Evolutionary conservation across 2,888 invertebrate species (phyloP).

Genomic region (Hydriomena furcata): DNA sequence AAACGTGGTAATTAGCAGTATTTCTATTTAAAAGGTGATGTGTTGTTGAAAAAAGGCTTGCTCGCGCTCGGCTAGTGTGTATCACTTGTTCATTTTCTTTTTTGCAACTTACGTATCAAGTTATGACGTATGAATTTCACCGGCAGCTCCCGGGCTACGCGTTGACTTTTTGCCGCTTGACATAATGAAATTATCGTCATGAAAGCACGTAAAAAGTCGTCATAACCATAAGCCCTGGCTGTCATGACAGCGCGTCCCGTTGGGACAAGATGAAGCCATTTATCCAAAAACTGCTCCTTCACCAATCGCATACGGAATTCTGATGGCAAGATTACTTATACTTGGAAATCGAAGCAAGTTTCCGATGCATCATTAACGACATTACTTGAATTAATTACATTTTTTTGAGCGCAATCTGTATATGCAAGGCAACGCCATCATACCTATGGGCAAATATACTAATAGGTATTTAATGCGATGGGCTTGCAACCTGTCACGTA

Average conservation of each 20-base stretch:
- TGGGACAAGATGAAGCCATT: conserved; percentile 77
- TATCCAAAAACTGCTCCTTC: conserved; percentile 65
- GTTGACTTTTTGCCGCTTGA: conserved; percentile 21
- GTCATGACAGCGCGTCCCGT: conserved; percentile 55
- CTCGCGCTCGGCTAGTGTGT: background rate
- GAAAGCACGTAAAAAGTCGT: conserved; percentile 57
- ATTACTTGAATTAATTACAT: conserved; percentile 72
- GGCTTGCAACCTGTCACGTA: too few species aligned
- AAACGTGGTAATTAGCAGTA: too few species aligned
- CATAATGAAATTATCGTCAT: conserved; percentile 63
- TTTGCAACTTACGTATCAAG: background rate
- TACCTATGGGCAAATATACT: too few species aligned
- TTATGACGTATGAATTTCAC: conserved; percentile 6
- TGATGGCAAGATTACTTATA: conserved; percentile 75
- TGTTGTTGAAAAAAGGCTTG: too few species aligned
- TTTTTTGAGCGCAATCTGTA: conserved; percentile 40
- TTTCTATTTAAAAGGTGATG: too few species aligned
- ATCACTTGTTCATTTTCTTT: background rate
- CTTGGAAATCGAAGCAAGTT: conserved; percentile 74
- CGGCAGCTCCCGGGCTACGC: conserved; percentile 4
- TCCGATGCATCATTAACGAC: conserved; percentile 75
- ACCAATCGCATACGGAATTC: conserved; percentile 73
- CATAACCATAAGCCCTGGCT: conserved; percentile 59
- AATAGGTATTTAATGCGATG: too few species aligned
- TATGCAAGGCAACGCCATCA: conserved; percentile 34